Evolutionary conservation across 2,113 vertebrate species (phyloP), one percentile per base, ranked within the genome.

Genomic region (Spea multiplicata): DNA sequence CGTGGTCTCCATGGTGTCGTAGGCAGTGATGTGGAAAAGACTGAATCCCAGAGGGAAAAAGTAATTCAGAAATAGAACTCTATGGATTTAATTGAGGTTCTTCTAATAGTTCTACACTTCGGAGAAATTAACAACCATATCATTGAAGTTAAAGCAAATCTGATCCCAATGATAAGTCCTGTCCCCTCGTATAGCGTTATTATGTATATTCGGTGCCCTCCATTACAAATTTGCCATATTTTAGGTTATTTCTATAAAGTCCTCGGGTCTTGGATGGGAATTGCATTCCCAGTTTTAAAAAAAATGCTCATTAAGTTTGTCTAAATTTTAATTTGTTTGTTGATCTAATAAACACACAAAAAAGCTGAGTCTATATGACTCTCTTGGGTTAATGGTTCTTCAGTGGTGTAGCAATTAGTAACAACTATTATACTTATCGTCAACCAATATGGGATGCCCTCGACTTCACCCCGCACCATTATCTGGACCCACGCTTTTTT

Each of bases 81-180:
- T 30, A 46, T 65, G 61, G 45, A 12, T 4, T 10, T 50, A 0
- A 50, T 4, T 74, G 44, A 5, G n/a, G 5, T 17, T 74, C 17
- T 62, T 65, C 47, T 9, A 8, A 0, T n/a, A 45, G 76, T 87
- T 86, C 88, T 89, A 71, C 69, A 66, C 59, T 76, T 47, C 66
- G 81, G 61, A 83, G 82, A 86, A 90, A 90, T 91, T 90, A 90
- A 87, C 47, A 82, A 55, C 80, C 72, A 82, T 82, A 88, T 82
- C 89, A 61, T 86, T 76, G 73, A 86, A 87, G 89, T 84, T 83
- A 87, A 88, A 89, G n/a, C 55, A 59, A 59, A 76, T 55, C 74
- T 67, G 76, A 89, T 90, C 88, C 86, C 89, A 88, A 14, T 0
- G 66, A 62, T 50, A 66, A 83, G 85, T 88, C 89, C 71, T 81